Percentiles rank a stretch among this genome's conserved stretches.
phyloP scores from a whole-genome alignment of 2,113 vertebrate species.

The Neotragus pygmaeus region DNA sequence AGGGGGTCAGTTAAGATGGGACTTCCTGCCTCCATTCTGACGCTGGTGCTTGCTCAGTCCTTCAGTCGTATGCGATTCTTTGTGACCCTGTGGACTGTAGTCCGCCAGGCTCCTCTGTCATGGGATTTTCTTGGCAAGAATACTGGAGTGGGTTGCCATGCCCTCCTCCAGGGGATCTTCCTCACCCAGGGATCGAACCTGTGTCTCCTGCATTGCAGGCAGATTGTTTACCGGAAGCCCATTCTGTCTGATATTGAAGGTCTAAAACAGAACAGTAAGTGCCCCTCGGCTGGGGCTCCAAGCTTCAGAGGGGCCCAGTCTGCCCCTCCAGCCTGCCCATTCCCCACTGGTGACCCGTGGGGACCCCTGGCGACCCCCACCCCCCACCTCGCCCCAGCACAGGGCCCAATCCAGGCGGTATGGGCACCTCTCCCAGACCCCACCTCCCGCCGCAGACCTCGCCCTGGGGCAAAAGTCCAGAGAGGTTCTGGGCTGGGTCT shows the following conservation, averaged over 20 bases:
- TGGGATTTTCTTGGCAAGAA: not conserved
- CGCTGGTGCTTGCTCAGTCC: not conserved
- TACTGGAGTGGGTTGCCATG: not conserved
- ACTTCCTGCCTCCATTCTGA: not conserved
- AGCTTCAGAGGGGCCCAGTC: not conserved
- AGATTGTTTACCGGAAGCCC: not conserved
- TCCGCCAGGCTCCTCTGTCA: not conserved
- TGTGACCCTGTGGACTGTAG: not conserved
- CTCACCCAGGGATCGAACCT: rapidly evolving
- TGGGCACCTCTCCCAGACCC: rapidly evolving
- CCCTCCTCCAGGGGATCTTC: not conserved
- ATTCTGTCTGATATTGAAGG: not conserved
- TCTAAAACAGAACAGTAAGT: not conserved
- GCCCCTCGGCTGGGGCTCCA: not conserved
- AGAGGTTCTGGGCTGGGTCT: not conserved
- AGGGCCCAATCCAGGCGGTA: not conserved
- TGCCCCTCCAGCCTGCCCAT: not conserved
- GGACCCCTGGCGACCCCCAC: not conserved
- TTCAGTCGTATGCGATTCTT: not conserved
- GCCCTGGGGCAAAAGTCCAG: rapidly evolving
- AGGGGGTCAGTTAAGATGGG: not conserved
- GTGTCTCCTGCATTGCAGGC: not conserved
- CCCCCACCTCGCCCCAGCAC: not conserved
- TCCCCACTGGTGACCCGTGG: too few species aligned
- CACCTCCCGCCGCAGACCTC: rapidly evolving